A percentile compares a stretch with the other conserved stretches of the same genome.
These are phyloP conservation scores for Creontiades dilutus DNA, from an alignment of 2,888 invertebrate genomes.

Conservation along the genomic window DNA sequence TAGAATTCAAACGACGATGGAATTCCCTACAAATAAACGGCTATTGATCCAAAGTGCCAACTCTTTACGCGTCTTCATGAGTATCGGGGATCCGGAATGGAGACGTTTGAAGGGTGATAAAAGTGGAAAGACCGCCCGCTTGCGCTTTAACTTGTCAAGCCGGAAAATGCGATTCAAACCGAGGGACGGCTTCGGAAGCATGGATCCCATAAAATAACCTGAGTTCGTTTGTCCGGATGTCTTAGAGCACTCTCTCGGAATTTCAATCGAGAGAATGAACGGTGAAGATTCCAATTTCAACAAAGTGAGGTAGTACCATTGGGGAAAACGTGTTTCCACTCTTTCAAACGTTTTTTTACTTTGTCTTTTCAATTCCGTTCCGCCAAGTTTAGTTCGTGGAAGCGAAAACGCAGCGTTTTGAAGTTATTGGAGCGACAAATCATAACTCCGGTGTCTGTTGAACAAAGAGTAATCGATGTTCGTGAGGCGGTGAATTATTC, in stretches of 20 bases:
- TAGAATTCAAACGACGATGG: not conserved
- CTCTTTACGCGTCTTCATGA: not conserved
- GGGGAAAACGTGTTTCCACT: slow-evolving; percentile 6
- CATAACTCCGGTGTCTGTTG: slow-evolving; percentile 14
- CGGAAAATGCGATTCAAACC: slow-evolving; percentile 36
- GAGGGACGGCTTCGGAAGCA: not conserved
- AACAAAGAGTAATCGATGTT: not conserved
- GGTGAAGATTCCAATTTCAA: slow-evolving; percentile 40
- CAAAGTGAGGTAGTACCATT: slow-evolving; percentile 10
- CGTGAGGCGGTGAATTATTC: slow-evolving; percentile 13
- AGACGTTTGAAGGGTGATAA: slow-evolving; percentile 32
- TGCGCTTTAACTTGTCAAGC: slow-evolving; percentile 8
- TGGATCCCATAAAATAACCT: slow-evolving; percentile 29
- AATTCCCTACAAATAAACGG: not conserved
- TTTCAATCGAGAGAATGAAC: slow-evolving; percentile 38
- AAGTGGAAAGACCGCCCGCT: slow-evolving; percentile 31
- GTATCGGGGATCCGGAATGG: not conserved
- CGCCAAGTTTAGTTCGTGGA: not conserved
- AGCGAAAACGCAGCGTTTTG: not conserved
- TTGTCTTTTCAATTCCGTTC: not conserved
- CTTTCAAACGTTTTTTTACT: not conserved
- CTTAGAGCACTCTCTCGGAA: slow-evolving; percentile 22
- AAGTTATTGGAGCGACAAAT: slow-evolving; percentile 36
- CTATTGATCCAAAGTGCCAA: not conserved
- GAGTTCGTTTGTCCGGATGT: slow-evolving; percentile 42